A percentile compares a stretch with the other conserved stretches of the same genome.
Conservation (phyloP, 2,113 vertebrate genomes). For the Oreochromis spilurus region DNA sequence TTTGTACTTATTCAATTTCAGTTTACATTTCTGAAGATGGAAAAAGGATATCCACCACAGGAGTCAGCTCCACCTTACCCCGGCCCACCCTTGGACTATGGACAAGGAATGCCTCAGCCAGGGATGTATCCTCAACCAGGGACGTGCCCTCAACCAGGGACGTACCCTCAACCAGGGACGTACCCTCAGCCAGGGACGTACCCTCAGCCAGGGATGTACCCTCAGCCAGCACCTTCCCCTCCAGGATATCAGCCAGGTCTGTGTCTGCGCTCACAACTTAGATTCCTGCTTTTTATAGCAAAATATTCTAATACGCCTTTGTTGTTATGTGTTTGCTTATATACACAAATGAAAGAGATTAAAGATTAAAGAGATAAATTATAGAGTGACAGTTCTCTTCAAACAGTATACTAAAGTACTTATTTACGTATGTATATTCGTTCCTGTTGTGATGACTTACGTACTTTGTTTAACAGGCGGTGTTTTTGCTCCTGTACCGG, state of each 20-base stretch:
- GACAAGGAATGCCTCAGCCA: slow-evolving; percentile 6
- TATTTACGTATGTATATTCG: background rate
- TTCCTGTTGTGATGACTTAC: background rate
- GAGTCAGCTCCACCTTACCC: slow-evolving; percentile 52
- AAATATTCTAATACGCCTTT: background rate
- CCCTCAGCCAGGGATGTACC: background rate
- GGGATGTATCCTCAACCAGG: background rate
- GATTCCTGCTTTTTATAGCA: background rate
- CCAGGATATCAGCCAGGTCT: slow-evolving; percentile 37
- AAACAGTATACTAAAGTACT: background rate
- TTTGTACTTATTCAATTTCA: background rate
- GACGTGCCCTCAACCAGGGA: background rate
- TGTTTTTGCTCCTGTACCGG: background rate
- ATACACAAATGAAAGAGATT: background rate
- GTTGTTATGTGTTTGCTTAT: background rate
- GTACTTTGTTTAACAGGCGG: background rate
- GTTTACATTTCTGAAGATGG: slow-evolving; percentile 37
- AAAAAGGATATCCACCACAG: slow-evolving; percentile 33
- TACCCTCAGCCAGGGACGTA: too few species aligned
- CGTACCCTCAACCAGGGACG: fast-evolving
- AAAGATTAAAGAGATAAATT: background rate
- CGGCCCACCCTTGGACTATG: slow-evolving; percentile 34
- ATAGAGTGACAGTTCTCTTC: background rate
- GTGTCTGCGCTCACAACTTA: background rate
- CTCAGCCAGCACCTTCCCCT: background rate